These are phyloP conservation scores for Acanthosoma haemorrhoidale DNA, from an alignment of 2,888 invertebrate species.

Conservation along the genomic window DNA sequence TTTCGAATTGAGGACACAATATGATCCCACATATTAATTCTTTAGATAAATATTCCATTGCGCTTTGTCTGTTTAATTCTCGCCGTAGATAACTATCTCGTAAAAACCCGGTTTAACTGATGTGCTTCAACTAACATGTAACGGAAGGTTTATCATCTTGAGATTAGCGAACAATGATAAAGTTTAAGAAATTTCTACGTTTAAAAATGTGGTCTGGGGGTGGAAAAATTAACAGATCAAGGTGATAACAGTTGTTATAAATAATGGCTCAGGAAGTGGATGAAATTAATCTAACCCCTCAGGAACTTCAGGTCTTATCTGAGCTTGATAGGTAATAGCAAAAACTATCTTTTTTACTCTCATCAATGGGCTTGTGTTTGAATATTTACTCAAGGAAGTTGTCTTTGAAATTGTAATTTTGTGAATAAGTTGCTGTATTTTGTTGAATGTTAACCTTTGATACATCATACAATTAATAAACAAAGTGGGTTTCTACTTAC, in stretches of 20 bases:
- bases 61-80: neutral
- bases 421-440: neutral
- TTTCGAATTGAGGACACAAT: slow-evolving; percentile 26
- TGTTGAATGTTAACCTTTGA: neutral
- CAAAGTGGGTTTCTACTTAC: neutral
- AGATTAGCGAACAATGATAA: neutral
- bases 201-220: slow-evolving; percentile 6
- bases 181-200: neutral
- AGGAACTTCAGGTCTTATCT: slow-evolving; percentile 77
- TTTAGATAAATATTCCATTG: neutral
- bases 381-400: neutral
- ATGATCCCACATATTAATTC: slow-evolving; percentile 4
- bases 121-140: neutral
- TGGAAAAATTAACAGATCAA: slow-evolving; percentile 18
- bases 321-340: slow-evolving; percentile 73
- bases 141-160: neutral
- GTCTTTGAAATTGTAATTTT: neutral
- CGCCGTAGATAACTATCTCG: neutral
- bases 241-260: slow-evolving; percentile 20
- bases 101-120: neutral
- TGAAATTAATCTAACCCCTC: slow-evolving; percentile 68
- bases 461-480: no score
- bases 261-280: slow-evolving; percentile 56
- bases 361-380: neutral
- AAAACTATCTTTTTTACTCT: neutral